phyloP scores from a whole-genome alignment of 2,888 invertebrate genomes.

The Perizoma affinitatum region DNA sequence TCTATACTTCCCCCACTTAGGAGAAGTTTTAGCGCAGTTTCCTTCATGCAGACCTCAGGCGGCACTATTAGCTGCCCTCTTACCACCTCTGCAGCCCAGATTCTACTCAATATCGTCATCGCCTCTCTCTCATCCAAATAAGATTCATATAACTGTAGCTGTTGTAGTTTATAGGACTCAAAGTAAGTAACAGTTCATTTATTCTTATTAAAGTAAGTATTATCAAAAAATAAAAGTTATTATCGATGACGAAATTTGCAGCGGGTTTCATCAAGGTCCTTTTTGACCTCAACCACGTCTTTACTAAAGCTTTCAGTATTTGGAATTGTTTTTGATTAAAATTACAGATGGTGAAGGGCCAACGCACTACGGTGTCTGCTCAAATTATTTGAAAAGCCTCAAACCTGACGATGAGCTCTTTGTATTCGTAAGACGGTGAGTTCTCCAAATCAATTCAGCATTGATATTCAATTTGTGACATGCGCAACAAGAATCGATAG shows the following conservation, averaged over 20 bases:
- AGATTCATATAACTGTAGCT: conserved; percentile 95
- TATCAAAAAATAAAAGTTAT: neutral
- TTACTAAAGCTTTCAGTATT: too few species aligned
- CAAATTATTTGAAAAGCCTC: conserved; percentile 92
- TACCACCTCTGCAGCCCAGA: conserved; percentile 93
- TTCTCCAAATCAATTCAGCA: conserved; percentile 4
- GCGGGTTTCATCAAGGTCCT: neutral
- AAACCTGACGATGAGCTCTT: conserved; percentile 87
- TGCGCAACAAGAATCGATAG: conserved; percentile 9
- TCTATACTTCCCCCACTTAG: conserved; percentile 91
- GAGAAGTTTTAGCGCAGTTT: conserved; percentile 95
- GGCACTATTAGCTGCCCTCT: conserved; percentile 90
- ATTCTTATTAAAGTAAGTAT: too few species aligned
- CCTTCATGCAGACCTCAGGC: conserved; percentile 93
- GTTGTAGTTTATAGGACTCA: conserved; percentile 93
- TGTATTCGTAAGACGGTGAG: conserved; percentile 91
- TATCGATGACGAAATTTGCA: neutral
- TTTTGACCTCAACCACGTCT: neutral
- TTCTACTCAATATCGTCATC: conserved; percentile 98
- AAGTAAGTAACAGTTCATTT: conserved; percentile 84
- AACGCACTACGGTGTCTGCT: conserved; percentile 95
- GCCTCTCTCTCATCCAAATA: conserved; percentile 87
- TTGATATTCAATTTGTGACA: conserved; percentile 5
- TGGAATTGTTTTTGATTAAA: too few species aligned
- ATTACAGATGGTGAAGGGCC: conserved; percentile 89